Evolutionary conservation across 2,888 invertebrate genomes (phyloP).

Genomic region (Lycaena phlaeas): DNA sequence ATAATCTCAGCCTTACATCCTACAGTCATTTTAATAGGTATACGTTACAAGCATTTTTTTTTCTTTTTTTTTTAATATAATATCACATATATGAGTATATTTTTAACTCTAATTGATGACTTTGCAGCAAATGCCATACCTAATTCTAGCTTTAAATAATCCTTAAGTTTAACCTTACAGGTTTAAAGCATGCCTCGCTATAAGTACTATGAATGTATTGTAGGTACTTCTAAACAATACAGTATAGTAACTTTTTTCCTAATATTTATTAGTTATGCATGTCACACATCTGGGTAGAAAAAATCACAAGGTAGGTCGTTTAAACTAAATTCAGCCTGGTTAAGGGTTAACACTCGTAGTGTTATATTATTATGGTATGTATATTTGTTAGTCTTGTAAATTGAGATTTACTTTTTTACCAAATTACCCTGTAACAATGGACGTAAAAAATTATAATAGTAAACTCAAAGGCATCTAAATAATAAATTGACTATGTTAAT

Average conservation of each 20-base stretch:
- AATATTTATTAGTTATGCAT: too few species aligned
- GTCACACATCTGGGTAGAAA: too few species aligned
- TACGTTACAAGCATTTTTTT: constrained; percentile 53
- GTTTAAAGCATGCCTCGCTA: constrained; percentile 29
- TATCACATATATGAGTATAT: constrained; percentile 68
- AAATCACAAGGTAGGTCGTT: too few species aligned
- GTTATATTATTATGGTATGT: neutral
- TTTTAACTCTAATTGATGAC: constrained; percentile 43
- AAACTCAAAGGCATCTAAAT: neutral
- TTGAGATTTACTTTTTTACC: constrained; percentile 8
- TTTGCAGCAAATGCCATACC: constrained; percentile 37
- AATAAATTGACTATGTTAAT: neutral
- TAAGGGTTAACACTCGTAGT: too few species aligned
- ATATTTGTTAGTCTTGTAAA: constrained; percentile 1
- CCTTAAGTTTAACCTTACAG: constrained; percentile 6
- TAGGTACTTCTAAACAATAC: too few species aligned
- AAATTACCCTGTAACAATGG: constrained; percentile 23
- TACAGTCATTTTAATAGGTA: constrained; percentile 38
- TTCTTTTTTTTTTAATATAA: constrained; percentile 42
- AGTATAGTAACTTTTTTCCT: too few species aligned
- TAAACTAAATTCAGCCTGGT: neutral
- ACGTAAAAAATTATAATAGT: neutral
- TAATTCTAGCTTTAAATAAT: constrained; percentile 31
- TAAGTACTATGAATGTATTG: constrained; percentile 19
- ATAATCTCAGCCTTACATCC: constrained; percentile 36